Conservation (phyloP, 53 echinoderm and acorn worm genomes). For the Astropecten irregularis region DNA sequence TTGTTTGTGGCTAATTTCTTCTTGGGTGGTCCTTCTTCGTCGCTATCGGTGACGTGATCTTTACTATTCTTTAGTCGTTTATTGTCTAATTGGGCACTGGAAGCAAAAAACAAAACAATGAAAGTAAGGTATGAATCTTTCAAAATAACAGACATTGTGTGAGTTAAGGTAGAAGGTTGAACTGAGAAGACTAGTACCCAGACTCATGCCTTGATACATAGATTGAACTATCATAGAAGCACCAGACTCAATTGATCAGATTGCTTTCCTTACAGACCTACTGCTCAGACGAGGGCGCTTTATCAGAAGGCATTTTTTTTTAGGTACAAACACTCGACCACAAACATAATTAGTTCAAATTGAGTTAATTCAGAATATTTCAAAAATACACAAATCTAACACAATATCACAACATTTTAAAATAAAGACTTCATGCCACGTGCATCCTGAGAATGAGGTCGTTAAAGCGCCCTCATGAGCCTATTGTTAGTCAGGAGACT, state of each 20-base stretch:
- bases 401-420: not conserved
- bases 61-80: constrained; percentile 65
- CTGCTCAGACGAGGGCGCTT: too few relatives aligned
- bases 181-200: not conserved
- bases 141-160: too few relatives aligned
- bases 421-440: too few relatives aligned
- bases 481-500: too few relatives aligned
- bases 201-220: not conserved
- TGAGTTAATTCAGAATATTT: too few relatives aligned
- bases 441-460: too few relatives aligned
- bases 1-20: constrained; percentile 72
- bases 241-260: not conserved
- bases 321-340: too few relatives aligned
- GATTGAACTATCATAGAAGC: not conserved
- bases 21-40: constrained; percentile 77
- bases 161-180: too few relatives aligned
- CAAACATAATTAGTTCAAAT: too few relatives aligned
- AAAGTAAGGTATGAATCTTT: not conserved
- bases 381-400: not conserved
- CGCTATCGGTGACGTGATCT: constrained; percentile 47
- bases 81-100: constrained; percentile 66
- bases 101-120: not conserved
- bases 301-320: too few relatives aligned
- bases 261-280: too few relatives aligned
- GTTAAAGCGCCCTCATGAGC: too few relatives aligned